Evolutionary conservation across 2,888 invertebrate species (phyloP), one percentile per base, ranked within the genome.

Genomic region (Quadroppia sp.): DNA sequence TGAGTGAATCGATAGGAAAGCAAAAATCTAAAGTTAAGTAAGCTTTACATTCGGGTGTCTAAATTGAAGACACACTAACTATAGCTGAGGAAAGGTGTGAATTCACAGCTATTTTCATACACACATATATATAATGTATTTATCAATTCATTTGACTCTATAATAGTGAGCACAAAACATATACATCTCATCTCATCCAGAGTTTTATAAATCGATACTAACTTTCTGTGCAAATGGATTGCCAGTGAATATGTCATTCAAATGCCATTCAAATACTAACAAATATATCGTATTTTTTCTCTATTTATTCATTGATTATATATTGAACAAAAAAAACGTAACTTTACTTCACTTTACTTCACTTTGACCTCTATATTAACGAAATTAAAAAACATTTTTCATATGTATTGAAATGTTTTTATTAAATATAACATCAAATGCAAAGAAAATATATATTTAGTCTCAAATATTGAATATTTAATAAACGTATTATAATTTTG

Each of bases 1-100:
- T 69, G 69, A 69, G 45, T 69, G 69, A 69, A 69, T 69, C 69
- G 45, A 69, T 42, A 69, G 42, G 42, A 69, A 42, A 45, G 69
- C 45, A 69, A 69, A 69, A 69, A 42, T 36, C 36, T 69, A 23
- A 45, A 25, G 69, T 69, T 69, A 69, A 69, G 69, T 69, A 69
- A 69, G 69, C 42, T 69, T 69, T 69, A 23, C 69, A 42, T 69
- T 64, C 36, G 40, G 64, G 1, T 28, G 7, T 17, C 36, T 42
- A 42, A 67, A 42, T n/a, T 20, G 25, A 36, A 40, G 64, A 64
- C 40, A 32, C 4, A 64, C 20, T 36, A 36, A 64, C 28, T 28
- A 20, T 36, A 32, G 20, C 20, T 69, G 1, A 64, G 36, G n/a
- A 32, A 69, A 69, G 69, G 69, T 69, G 69, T 28, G 36, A 42